Evolutionary conservation across 2,888 invertebrate species (phyloP).

Genomic region (Leptopilina drosophilae): DNA sequence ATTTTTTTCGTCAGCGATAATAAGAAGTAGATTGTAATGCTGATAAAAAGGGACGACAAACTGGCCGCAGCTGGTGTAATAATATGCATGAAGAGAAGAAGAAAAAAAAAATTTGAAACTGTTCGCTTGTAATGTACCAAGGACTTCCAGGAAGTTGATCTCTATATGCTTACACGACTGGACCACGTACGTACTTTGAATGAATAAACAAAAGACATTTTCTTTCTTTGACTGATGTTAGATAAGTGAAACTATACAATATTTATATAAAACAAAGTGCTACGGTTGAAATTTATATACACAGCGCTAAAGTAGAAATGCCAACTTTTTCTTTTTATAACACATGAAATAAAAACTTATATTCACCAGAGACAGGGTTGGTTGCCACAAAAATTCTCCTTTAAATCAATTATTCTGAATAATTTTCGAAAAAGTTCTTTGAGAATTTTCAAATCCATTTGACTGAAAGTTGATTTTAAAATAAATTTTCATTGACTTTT

Average conservation of each 20-base stretch:
- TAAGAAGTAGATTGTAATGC: conserved; percentile 39
- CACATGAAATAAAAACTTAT: neutral
- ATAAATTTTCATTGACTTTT: too few species aligned
- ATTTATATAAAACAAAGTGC: conserved; percentile 57
- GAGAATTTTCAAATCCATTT: too few species aligned
- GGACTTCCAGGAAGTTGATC: conserved; percentile 60
- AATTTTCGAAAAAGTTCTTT: too few species aligned
- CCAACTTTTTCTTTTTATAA: neutral
- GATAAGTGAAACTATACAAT: conserved; percentile 52
- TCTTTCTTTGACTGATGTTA: conserved; percentile 44
- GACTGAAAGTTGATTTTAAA: too few species aligned
- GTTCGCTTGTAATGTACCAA: conserved; percentile 46
- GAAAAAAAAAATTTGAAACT: neutral
- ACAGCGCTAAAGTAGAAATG: neutral
- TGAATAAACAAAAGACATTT: conserved; percentile 53
- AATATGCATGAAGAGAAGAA: neutral
- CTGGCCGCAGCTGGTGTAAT: conserved; percentile 34
- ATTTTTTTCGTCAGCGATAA: conserved; percentile 43
- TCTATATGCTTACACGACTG: conserved; percentile 55
- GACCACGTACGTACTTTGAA: conserved; percentile 54
- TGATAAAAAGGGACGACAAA: conserved; percentile 39
- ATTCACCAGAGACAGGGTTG: too few species aligned
- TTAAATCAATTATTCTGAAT: too few species aligned
- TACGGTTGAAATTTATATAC: conserved; percentile 31
- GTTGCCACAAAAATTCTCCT: too few species aligned